A percentile compares a stretch with the other conserved stretches of the same genome.
Evolutionary conservation across 2,888 invertebrate genomes (phyloP).

Genomic region (Leptopilina drosophilae): DNA sequence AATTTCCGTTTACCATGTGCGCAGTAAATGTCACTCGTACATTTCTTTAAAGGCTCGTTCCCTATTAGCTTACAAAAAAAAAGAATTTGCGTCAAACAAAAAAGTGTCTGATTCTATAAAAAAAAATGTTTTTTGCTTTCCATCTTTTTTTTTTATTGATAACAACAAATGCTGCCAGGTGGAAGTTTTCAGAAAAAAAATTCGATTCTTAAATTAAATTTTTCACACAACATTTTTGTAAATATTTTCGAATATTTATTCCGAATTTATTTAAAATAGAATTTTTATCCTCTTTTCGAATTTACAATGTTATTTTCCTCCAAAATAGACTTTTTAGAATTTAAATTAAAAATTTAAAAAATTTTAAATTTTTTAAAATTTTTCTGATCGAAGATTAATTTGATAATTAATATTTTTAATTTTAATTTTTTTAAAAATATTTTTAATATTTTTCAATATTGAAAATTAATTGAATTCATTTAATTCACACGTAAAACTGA

Average conservation of each 20-base stretch:
- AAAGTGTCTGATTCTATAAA: background rate
- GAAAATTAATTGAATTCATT: too few species aligned
- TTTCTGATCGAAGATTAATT: too few species aligned
- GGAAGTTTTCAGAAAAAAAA: background rate
- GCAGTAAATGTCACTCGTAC: slow-evolving; percentile 33
- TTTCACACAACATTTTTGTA: background rate
- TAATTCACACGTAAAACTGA: too few species aligned
- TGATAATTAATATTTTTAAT: too few species aligned
- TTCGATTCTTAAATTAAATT: too few species aligned
- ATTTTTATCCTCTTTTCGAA: too few species aligned
- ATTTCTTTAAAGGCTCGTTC: slow-evolving; percentile 40
- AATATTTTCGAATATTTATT: background rate
- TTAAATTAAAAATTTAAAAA: too few species aligned
- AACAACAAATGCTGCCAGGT: slow-evolving; percentile 37
- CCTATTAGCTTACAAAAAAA: slow-evolving; percentile 31
- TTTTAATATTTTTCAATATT: too few species aligned
- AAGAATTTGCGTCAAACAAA: slow-evolving; percentile 11
- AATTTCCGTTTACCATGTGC: slow-evolving; percentile 40
- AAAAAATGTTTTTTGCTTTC: slow-evolving; percentile 32
- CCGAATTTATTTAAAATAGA: background rate
- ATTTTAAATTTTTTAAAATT: too few species aligned
- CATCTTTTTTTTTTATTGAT: background rate
- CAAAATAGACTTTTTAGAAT: too few species aligned
- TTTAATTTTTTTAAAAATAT: too few species aligned
- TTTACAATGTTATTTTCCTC: too few species aligned